Conservation (phyloP, 2,888 invertebrate genomes). For the Trypoxylon attenuatum region DNA sequence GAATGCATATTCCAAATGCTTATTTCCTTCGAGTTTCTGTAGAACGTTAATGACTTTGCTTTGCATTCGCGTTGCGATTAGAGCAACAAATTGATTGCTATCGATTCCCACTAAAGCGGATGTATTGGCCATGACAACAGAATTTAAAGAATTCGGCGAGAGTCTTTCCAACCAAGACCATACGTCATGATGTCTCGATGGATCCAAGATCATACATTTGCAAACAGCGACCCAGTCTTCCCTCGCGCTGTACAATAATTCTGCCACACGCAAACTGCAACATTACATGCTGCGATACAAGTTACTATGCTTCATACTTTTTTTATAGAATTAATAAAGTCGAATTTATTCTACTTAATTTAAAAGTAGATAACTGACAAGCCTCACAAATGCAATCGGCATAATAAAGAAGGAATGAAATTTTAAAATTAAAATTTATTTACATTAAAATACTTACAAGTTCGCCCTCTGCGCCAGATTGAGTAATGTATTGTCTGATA, state of each 20-base stretch:
- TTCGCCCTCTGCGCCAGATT: conserved; percentile 68
- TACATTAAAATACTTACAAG: conserved; percentile 71
- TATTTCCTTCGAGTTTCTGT: conserved; percentile 62
- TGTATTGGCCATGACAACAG: conserved; percentile 58
- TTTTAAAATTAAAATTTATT: too few species aligned
- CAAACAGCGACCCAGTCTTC: conserved; percentile 72
- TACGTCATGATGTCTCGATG: conserved; percentile 64
- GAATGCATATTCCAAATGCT: conserved; percentile 62
- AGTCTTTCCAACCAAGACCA: conserved; percentile 68
- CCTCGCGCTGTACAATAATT: conserved; percentile 66
- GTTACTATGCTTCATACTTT: conserved; percentile 39
- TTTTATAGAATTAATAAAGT: neutral
- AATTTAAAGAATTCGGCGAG: conserved; percentile 56
- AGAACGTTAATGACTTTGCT: conserved; percentile 65
- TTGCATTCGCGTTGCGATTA: conserved; percentile 67
- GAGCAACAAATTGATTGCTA: conserved; percentile 58
- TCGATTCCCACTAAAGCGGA: conserved; percentile 61
- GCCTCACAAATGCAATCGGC: too few species aligned
- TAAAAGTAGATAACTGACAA: neutral
- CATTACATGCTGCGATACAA: conserved; percentile 45
- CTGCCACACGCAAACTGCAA: conserved; percentile 67
- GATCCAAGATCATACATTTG: conserved; percentile 67
- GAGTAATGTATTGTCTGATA: conserved; percentile 67
- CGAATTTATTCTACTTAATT: neutral
- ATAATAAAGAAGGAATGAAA: neutral